Conservation (phyloP, 2,113 vertebrate species). For the Sturnira hondurensis region DNA sequence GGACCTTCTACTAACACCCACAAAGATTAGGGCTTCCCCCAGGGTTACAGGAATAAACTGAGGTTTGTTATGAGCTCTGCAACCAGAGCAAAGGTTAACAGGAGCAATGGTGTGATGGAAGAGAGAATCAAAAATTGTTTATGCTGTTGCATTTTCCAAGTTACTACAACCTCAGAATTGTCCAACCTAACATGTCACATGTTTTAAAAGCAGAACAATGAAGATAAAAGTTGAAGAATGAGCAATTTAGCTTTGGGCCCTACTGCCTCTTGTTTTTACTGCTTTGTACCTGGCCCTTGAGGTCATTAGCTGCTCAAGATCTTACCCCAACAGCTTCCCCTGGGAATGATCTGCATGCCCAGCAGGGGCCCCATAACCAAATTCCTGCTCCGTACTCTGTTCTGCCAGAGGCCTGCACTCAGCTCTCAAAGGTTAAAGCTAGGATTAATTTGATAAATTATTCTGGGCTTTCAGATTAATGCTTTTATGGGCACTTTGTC, state of each 20-base stretch:
- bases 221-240: background rate
- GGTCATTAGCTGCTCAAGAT: background rate
- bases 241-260: background rate
- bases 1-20: background rate
- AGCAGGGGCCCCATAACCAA: background rate
- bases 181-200: background rate
- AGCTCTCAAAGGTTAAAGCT: background rate
- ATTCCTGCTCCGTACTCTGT: background rate
- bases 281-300: background rate
- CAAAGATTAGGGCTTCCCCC: background rate
- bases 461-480: background rate
- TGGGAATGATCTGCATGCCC: background rate
- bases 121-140: background rate
- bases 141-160: background rate
- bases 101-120: background rate
- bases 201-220: background rate
- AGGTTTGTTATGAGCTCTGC: background rate
- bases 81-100: background rate
- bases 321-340: background rate
- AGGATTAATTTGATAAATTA: background rate
- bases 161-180: background rate
- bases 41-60: background rate
- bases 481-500: background rate
- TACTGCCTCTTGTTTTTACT: background rate
- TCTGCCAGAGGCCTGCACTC: background rate